A percentile compares a stretch with the other conserved stretches of the same genome.
Evolutionary conservation across 2,888 invertebrate genomes (phyloP).

Genomic region (Acrobeloides nanus): DNA sequence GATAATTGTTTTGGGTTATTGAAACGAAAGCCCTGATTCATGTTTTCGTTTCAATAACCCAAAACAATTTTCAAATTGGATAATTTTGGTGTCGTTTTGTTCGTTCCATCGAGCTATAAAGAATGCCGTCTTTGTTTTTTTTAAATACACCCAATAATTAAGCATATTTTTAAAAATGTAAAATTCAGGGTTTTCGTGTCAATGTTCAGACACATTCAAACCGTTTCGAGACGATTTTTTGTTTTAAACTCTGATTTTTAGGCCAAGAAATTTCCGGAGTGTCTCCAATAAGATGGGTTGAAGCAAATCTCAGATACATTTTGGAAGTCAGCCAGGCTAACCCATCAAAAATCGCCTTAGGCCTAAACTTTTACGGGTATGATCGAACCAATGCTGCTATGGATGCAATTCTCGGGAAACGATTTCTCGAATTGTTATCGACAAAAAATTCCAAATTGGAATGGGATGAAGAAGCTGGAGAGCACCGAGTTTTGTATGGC

Average conservation of each 20-base stretch:
- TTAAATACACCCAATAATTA: too few species aligned
- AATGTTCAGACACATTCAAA: too few species aligned
- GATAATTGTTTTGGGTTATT: too few species aligned
- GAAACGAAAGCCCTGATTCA: too few species aligned
- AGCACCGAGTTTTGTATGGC: constrained; percentile 29
- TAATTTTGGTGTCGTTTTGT: too few species aligned
- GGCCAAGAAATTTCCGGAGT: constrained; percentile 23
- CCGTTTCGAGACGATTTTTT: too few species aligned
- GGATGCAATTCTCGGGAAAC: constrained; percentile 24
- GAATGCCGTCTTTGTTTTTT: too few species aligned
- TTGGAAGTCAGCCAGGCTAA: constrained; percentile 5
- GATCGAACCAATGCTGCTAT: constrained; percentile 17
- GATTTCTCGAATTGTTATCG: constrained; percentile 29
- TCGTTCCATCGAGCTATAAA: too few species aligned
- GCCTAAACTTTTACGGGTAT: constrained; percentile 42
- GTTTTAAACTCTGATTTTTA: not conserved
- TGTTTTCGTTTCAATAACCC: too few species aligned
- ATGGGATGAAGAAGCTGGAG: constrained; percentile 33
- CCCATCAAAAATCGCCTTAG: constrained; percentile 29
- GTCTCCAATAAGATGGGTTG: constrained; percentile 40
- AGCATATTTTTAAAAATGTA: too few species aligned
- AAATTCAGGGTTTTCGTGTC: too few species aligned
- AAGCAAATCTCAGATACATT: constrained; percentile 20
- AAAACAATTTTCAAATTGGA: too few species aligned
- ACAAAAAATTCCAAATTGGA: constrained; percentile 19